Conservation (phyloP, 2,797 vertebrate species). For the Spondyliosoma cantharus region DNA sequence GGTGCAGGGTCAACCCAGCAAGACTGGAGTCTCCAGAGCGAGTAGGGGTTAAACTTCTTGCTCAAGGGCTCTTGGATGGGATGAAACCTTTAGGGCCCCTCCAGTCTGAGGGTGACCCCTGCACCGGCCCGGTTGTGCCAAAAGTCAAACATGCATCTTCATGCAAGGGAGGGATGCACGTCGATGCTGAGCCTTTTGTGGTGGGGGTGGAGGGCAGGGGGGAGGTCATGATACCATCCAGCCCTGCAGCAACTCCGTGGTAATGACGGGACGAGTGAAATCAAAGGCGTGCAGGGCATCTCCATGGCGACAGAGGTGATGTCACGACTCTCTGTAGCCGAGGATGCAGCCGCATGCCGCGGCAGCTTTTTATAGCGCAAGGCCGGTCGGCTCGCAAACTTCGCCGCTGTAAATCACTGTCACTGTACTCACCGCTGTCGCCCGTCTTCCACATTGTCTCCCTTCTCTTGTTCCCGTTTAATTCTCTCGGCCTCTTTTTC, state of each 20-base stretch:
- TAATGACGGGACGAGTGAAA: constrained; percentile 45
- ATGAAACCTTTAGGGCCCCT: constrained; percentile 22
- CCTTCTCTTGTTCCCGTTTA: constrained; percentile 47
- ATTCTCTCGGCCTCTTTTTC: constrained; percentile 47
- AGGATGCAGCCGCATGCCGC: constrained; percentile 23
- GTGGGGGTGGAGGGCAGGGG: too few relatives aligned
- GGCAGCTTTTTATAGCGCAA: constrained; percentile 20
- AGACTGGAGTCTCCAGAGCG: constrained; percentile 3
- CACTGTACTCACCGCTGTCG: constrained; percentile 19
- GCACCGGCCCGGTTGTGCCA: not conserved
- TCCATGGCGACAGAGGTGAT: constrained; percentile 59
- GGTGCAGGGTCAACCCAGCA: constrained; percentile 28
- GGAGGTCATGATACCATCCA: constrained; percentile 40
- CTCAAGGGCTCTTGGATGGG: constrained; percentile 21
- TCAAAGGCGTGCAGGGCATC: constrained; percentile 29
- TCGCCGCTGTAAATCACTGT: constrained; percentile 44
- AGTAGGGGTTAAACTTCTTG: constrained; percentile 41
- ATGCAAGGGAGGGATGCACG: constrained; percentile 11
- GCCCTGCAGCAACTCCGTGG: constrained; percentile 36
- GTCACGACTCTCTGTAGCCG: constrained; percentile 45
- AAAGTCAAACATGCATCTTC: constrained; percentile 31
- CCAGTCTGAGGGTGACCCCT: constrained; percentile 24
- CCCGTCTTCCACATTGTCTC: constrained; percentile 46
- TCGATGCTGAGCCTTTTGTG: constrained; percentile 18
- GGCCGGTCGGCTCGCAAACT: constrained; percentile 25